Base-by-base conservation (phyloP, 1,140 invertebrate genomes). In the Drosophila auraria region DNA sequence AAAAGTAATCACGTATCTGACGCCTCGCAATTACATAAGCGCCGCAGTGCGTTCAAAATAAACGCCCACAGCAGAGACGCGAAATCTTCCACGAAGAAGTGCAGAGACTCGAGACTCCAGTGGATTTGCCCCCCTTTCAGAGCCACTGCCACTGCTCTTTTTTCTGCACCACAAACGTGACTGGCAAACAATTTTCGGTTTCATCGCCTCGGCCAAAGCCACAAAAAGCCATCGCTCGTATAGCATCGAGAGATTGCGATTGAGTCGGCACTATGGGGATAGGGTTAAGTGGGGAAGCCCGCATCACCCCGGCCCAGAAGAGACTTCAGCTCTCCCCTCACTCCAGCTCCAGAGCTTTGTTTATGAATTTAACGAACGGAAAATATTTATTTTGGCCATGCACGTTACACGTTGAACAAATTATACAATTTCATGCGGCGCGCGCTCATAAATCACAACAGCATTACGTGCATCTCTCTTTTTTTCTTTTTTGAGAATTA, bases 141-240 rank as follows among this genome's bases (percentile, higher is more conserved):
- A 42, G 49, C 33, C 23, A 14, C 27, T 23, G 45, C 15, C 56
- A 60, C 57, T 56, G 49, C 63, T 54, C 36, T 59, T 40, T 59
- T 50, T 59, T 66, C 75, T 84, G 82, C 82, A 86, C 53, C 82
- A 86, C 76, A 86, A 82, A 86, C 83, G 83, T 86, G 83, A 86
- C 83, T 87, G 75, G 83, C 83, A 82, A 79, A 87, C 83, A 86
- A 78, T 87, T 86, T 87, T 63, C 53, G 71, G 54, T 82, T 82
- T 87, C 62, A 86, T 78, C 75, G 75, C 75, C 75, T 56, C 63
- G 56, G 51, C 75, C 60, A 78, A 56, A 78, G 72, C 78, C 74
- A 69, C 82, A 84, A 66, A 78, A 70, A 73, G 69, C 74, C 73
- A 57, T 57, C 54, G 54, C 5, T 42, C 6, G 54, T 25, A 57